Conservation (phyloP, 2,888 invertebrate species). For the Diplolepis rosae region DNA sequence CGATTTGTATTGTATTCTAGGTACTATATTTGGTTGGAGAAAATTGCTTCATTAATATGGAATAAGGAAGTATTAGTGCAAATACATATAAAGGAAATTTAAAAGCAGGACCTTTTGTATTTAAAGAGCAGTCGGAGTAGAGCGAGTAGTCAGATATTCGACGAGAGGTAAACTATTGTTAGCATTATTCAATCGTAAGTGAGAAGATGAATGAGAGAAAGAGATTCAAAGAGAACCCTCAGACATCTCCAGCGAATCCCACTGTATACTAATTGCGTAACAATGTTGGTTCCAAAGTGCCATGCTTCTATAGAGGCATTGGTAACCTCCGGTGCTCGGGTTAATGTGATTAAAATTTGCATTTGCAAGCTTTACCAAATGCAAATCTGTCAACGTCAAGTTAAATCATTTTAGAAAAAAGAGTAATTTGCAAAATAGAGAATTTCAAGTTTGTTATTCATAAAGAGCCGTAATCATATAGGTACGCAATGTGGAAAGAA, state of each 20-base stretch:
- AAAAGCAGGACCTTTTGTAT: conserved; percentile 38
- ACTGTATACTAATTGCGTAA: conserved; percentile 63
- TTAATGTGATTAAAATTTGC: conserved; percentile 28
- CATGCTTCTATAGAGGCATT: conserved; percentile 9
- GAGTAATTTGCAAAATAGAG: too few species aligned
- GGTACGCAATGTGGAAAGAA: too few species aligned
- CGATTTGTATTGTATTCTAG: too few species aligned
- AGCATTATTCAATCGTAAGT: conserved; percentile 58
- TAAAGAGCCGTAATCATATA: too few species aligned
- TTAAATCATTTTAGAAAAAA: neutral
- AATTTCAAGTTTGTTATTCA: too few species aligned
- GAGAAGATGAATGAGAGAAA: conserved; percentile 42
- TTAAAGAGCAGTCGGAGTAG: conserved; percentile 37
- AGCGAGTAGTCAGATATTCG: conserved; percentile 47
- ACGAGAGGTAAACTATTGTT: conserved; percentile 57
- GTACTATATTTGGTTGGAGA: neutral
- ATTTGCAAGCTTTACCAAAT: conserved; percentile 6
- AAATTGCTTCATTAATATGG: neutral
- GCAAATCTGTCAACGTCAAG: neutral
- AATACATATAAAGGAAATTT: neutral
- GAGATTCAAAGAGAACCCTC: conserved; percentile 35
- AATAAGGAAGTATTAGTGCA: neutral
- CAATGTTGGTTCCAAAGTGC: conserved; percentile 47
- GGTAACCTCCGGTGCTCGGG: conserved; percentile 21
- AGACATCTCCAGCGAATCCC: conserved; percentile 52